phyloP scores from a whole-genome alignment of 2,888 invertebrate genomes.

The Trichacis sp. region DNA sequence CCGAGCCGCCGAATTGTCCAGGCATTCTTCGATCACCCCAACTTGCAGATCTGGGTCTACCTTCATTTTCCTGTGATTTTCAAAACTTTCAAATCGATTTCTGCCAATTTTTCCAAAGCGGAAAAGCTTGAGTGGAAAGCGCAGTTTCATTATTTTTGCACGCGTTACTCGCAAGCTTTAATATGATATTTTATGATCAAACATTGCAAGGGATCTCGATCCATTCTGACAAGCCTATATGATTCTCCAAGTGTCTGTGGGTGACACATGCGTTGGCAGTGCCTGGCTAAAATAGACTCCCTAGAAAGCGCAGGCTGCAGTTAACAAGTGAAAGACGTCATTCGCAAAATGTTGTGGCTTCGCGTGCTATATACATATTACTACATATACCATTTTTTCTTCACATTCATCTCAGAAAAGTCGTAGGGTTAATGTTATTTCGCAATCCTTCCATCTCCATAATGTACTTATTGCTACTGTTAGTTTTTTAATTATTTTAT shows the following conservation, averaged over 20 bases:
- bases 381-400: too few relatives aligned
- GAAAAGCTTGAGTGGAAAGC: too few relatives aligned
- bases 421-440: too few relatives aligned
- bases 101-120: not conserved
- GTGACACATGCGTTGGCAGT: slow-evolving; percentile 32
- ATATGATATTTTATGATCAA: too few relatives aligned
- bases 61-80: slow-evolving; percentile 57
- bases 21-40: slow-evolving; percentile 71
- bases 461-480: too few relatives aligned
- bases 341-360: slow-evolving; percentile 17
- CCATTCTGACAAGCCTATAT: slow-evolving; percentile 22
- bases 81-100: not conserved
- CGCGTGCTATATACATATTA: too few relatives aligned
- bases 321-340: slow-evolving; percentile 23
- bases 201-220: slow-evolving; percentile 6
- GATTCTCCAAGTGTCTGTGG: slow-evolving; percentile 27
- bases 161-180: not conserved
- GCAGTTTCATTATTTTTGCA: not conserved
- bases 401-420: too few relatives aligned
- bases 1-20: slow-evolving; percentile 81
- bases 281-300: slow-evolving; percentile 48
- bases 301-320: slow-evolving; percentile 42
- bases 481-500: too few relatives aligned
- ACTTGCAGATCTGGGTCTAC: slow-evolving; percentile 76
- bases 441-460: too few relatives aligned